These are phyloP conservation scores for Deroptyus accipitrinus DNA, from an alignment of 2,113 vertebrate genomes.

Conservation along the genomic window DNA sequence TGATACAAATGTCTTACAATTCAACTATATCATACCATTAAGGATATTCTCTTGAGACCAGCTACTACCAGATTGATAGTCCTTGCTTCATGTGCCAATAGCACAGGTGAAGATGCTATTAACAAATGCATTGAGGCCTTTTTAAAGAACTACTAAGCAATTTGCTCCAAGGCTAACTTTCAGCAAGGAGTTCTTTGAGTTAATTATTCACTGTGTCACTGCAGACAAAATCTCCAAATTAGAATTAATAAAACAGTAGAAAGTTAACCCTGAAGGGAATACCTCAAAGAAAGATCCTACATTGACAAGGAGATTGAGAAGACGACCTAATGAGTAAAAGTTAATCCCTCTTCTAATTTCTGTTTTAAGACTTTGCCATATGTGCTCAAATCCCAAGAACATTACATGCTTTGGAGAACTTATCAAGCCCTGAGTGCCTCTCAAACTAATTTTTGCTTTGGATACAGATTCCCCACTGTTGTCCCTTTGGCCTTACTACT, in stretches of 20 bases:
- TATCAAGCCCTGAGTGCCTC: background rate
- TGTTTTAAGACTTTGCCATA: background rate
- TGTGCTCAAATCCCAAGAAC: background rate
- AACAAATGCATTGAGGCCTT: slow-evolving; percentile 1
- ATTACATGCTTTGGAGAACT: background rate
- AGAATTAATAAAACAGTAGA: background rate
- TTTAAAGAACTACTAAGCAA: background rate
- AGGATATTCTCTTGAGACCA: slow-evolving; percentile 49
- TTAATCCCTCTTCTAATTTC: background rate
- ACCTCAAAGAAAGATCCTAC: background rate
- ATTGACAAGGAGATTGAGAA: background rate
- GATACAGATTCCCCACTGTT: background rate
- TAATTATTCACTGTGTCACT: slow-evolving; percentile 8
- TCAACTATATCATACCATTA: slow-evolving; percentile 31
- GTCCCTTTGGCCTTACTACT: background rate
- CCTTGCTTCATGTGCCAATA: background rate
- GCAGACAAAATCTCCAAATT: background rate
- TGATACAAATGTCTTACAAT: slow-evolving; percentile 21
- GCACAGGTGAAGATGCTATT: slow-evolving; percentile 30
- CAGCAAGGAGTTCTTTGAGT: slow-evolving; percentile 21
- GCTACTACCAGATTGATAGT: slow-evolving; percentile 29
- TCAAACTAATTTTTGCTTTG: background rate
- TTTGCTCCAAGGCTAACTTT: slow-evolving; percentile 36
- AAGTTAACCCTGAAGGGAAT: slow-evolving; percentile 23
- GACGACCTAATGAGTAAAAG: background rate